These are phyloP conservation scores for Meiosimyza decipiens DNA, from an alignment of 2,888 invertebrate genomes.

Conservation along the genomic window DNA sequence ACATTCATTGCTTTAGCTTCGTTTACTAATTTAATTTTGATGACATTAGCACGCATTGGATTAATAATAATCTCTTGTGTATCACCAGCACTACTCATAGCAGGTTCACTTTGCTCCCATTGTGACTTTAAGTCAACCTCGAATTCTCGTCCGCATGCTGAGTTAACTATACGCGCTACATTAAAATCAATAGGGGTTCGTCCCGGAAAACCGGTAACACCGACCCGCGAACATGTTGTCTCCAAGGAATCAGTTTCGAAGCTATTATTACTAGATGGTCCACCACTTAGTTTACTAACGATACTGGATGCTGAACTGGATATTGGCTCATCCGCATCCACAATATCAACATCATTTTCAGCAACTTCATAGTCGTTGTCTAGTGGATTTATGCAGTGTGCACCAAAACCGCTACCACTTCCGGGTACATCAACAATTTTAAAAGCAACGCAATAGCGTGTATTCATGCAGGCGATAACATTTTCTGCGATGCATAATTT, in stretches of 20 bases:
- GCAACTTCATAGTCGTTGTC: constrained; percentile 42
- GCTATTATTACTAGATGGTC: constrained; percentile 59
- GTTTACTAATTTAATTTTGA: constrained; percentile 64
- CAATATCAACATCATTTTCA: constrained; percentile 44
- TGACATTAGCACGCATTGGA: constrained; percentile 62
- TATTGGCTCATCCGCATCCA: constrained; percentile 54
- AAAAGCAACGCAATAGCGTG: constrained; percentile 74
- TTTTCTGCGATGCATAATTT: constrained; percentile 75
- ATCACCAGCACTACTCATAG: constrained; percentile 44
- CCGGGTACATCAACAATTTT: constrained; percentile 66
- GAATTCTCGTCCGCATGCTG: constrained; percentile 62
- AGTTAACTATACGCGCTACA: constrained; percentile 63
- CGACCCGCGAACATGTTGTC: constrained; percentile 56
- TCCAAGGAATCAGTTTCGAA: constrained; percentile 64
- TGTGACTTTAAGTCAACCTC: constrained; percentile 63
- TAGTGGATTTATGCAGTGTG: constrained; percentile 7
- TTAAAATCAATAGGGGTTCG: constrained; percentile 63
- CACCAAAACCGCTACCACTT: constrained; percentile 38
- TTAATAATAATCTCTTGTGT: constrained; percentile 75
- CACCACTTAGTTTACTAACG: constrained; percentile 58
- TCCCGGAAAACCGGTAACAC: constrained; percentile 52
- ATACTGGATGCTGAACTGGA: constrained; percentile 59
- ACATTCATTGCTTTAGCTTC: constrained; percentile 66
- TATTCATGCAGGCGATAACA: constrained; percentile 74
- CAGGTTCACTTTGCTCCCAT: constrained; percentile 57